Base-by-base conservation (phyloP, 2,797 vertebrate species). In the Enteromius viviparus region DNA sequence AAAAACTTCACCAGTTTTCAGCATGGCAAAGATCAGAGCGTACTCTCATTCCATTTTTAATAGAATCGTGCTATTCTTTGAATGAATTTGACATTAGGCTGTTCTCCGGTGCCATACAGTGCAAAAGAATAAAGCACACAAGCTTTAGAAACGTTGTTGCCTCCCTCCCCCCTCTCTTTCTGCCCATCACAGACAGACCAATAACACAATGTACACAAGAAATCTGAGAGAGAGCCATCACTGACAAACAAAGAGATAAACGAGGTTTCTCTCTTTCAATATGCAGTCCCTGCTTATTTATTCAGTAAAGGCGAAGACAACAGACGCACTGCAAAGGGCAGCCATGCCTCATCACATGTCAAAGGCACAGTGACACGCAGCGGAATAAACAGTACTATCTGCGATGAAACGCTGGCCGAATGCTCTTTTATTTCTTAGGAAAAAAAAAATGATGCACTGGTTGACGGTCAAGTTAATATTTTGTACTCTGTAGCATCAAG, bases 321-420 rank as follows among this genome's bases (percentile, higher is more conserved):
- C 83, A 83, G 86, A 83, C 74, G 53, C 53, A 6, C 71, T 83
- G 86, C 70, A 80, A 79, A 83, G 81, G 77, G 79, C 74, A 85
- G 70, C 82, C 82, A 82, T 78, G 80, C 83, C 81, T 85, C 83
- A 66, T 87, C 86, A 81, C 85, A 79, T 69, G 83, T 77, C 80
- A 79, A 78, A 71, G 80, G 60, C 83, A 42, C 37, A 81, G 82
- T 78, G 65, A 82, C 66, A 53, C 53, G 26, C 66, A 42, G 83
- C 15, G 21, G 81, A 86, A 75, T 53, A 83, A 86, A 88, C 64
- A 86, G 49, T 60, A 23, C 81, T 68, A 83, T 83, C 81, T 83
- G 49, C 49, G 62, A 79, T 53, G 32, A 75, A 53, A 74, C 37
- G 5, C 40, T 23, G 49, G 37, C 11, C 26, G 72, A 69, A 45